Evolutionary conservation across 2,113 vertebrate genomes (phyloP).

Genomic region (Rallus limicola): DNA sequence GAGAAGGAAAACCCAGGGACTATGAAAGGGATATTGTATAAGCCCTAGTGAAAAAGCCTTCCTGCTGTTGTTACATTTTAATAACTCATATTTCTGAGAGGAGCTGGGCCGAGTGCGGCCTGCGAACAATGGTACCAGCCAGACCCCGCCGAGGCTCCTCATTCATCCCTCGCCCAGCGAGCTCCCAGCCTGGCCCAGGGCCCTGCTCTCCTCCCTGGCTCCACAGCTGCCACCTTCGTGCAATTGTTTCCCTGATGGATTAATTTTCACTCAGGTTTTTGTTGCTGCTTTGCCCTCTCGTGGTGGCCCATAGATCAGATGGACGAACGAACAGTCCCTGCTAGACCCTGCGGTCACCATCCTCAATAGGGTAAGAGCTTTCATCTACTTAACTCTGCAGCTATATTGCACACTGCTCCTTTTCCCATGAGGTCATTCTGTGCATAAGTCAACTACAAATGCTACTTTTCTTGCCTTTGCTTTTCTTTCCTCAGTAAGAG

Average conservation of each 20-base stretch:
- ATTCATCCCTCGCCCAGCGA: background rate
- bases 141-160: rapidly evolving
- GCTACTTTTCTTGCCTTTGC: background rate
- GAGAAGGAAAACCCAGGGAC: background rate
- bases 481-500: background rate
- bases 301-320: background rate
- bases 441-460: background rate
- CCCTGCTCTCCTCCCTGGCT: background rate
- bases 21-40: background rate
- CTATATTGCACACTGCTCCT: background rate
- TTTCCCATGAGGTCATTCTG: rapidly evolving
- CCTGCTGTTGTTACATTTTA: slow-evolving; percentile 2
- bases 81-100: background rate
- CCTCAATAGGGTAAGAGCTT: background rate
- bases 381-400: background rate
- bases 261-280: background rate
- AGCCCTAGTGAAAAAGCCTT: background rate
- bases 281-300: background rate
- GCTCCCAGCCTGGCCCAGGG: background rate
- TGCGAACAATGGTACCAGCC: background rate
- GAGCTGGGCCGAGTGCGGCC: background rate
- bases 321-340: background rate
- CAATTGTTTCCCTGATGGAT: background rate
- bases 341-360: rapidly evolving
- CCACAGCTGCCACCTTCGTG: background rate